Evolutionary conservation across 2,113 vertebrate species (phyloP).

Genomic region (Xenus cinereus): DNA sequence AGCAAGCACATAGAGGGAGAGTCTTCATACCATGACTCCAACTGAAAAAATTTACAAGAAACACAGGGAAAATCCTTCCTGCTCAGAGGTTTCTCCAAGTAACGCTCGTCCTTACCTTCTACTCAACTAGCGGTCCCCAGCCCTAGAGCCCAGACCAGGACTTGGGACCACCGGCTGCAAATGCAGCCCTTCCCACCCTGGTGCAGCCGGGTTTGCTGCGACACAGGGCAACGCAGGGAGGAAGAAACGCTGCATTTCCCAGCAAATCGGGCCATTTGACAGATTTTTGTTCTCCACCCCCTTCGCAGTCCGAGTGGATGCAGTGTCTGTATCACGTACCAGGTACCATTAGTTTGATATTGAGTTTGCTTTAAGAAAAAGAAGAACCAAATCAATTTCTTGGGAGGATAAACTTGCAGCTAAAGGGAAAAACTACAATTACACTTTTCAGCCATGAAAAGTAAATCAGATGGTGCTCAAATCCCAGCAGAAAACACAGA

Average conservation of each 20-base stretch:
- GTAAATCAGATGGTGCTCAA: conserved; percentile 78
- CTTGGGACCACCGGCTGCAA: not conserved
- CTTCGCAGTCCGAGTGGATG: not conserved
- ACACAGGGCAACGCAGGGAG: not conserved
- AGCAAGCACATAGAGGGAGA: not conserved
- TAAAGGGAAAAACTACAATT: conserved; percentile 73
- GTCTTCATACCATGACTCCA: not conserved
- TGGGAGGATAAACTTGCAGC: conserved; percentile 69
- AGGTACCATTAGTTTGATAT: not conserved
- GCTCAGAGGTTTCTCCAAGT: not conserved
- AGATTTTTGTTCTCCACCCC: not conserved
- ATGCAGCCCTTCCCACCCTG: not conserved
- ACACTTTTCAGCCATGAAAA: conserved; percentile 75
- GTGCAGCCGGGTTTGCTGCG: not conserved
- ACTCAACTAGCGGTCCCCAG: not conserved
- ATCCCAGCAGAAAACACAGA: conserved; percentile 80
- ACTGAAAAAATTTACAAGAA: not conserved
- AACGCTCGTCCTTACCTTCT: not conserved
- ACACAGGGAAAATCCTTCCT: not conserved
- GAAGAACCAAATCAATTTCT: conserved; percentile 62
- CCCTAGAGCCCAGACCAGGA: accelerated
- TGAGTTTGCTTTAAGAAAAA: conserved; percentile 48
- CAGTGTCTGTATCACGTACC: not conserved
- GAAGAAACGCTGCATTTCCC: not conserved
- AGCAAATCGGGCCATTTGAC: not conserved